Conservation (phyloP, 2,797 vertebrate species). For the Vultur gryphus region DNA sequence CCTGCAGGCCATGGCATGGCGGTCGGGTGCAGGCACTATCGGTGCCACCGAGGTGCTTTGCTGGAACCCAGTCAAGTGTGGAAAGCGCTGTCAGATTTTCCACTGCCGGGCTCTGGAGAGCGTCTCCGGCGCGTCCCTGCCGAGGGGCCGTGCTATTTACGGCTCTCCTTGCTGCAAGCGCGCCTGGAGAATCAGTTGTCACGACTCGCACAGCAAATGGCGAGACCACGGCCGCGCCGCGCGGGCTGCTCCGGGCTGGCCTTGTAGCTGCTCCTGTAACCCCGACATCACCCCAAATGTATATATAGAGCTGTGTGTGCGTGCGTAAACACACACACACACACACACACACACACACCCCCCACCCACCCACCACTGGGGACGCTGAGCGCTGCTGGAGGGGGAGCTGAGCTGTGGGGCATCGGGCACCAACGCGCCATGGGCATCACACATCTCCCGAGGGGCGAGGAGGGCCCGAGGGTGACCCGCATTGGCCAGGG, state of each 20-base stretch:
- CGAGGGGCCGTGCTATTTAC: constrained; percentile 25
- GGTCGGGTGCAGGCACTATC: background rate
- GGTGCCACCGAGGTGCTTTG: constrained; percentile 21
- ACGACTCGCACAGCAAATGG: background rate
- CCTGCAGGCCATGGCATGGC: rapidly evolving
- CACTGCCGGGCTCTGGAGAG: constrained; percentile 58
- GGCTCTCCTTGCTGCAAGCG: background rate
- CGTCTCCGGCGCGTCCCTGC: constrained; percentile 3
- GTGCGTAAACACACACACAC: no score
- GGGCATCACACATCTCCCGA: rapidly evolving
- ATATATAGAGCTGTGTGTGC: background rate
- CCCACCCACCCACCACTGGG: background rate
- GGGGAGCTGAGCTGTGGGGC: background rate
- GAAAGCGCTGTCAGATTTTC: constrained; percentile 67
- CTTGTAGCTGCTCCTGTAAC: background rate
- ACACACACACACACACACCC: rapidly evolving
- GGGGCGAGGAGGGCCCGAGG: rapidly evolving
- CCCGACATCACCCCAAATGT: background rate
- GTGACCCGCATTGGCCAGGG: rapidly evolving
- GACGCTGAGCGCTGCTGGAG: background rate
- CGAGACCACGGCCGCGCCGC: rapidly evolving
- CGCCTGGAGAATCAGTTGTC: background rate
- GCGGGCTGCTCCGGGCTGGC: background rate
- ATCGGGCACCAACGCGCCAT: rapidly evolving
- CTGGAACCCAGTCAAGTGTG: constrained; percentile 56